These are phyloP conservation scores for Ochlodes sylvanus DNA, from an alignment of 2,888 invertebrate genomes.

Conservation along the genomic window DNA sequence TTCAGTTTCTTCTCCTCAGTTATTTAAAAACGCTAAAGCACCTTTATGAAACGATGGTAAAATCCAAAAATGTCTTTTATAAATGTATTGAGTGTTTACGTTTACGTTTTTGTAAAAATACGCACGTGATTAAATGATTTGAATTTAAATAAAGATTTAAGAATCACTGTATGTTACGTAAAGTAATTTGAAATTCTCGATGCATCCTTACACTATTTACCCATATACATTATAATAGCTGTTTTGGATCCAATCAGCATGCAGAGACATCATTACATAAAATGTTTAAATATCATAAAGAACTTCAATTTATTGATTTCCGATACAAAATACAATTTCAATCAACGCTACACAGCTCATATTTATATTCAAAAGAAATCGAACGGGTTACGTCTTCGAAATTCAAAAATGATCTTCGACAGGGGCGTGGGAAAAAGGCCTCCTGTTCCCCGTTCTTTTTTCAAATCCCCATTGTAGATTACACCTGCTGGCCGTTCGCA, in stretches of 20 bases:
- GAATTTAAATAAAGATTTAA: too few relatives aligned
- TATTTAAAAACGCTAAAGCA: too few relatives aligned
- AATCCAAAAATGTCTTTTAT: too few relatives aligned
- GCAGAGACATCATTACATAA: not conserved
- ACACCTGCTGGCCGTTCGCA: slow-evolving; percentile 83
- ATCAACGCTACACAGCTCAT: slow-evolving; percentile 15
- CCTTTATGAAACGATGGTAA: too few relatives aligned
- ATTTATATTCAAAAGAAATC: slow-evolving; percentile 36
- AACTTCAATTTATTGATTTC: slow-evolving; percentile 14
- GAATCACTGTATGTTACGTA: too few relatives aligned
- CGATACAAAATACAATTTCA: slow-evolving; percentile 22
- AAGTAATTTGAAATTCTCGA: too few relatives aligned
- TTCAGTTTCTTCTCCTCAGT: too few relatives aligned
- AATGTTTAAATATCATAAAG: not conserved
- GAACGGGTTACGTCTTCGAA: slow-evolving; percentile 55
- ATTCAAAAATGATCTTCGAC: slow-evolving; percentile 69
- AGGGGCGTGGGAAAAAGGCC: slow-evolving; percentile 83
- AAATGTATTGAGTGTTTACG: too few relatives aligned
- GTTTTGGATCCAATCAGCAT: not conserved
- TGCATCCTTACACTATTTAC: not conserved
- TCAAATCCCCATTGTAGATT: slow-evolving; percentile 80
- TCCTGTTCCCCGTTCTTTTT: slow-evolving; percentile 80
- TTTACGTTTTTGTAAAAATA: too few relatives aligned
- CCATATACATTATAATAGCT: not conserved
- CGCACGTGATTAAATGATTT: too few relatives aligned